Evolutionary conservation across 2,797 vertebrate genomes (phyloP), one percentile per base, ranked within the genome.

Genomic region (Pseudotriccus pelzelni): DNA sequence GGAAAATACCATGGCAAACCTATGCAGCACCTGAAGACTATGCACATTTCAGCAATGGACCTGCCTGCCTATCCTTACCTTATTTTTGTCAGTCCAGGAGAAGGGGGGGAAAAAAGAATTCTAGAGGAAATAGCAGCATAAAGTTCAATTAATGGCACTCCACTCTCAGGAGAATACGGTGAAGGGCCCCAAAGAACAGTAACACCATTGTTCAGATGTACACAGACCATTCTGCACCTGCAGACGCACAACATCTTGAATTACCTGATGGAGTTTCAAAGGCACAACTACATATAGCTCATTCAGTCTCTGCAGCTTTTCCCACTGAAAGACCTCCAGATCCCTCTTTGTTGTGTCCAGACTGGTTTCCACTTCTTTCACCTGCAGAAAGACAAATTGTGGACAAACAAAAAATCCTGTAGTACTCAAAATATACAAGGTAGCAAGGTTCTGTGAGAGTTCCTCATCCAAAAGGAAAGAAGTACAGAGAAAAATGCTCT

Each of bases 191-290:
- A 76, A 62, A 86, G 47, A 74, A 73, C 44, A 92, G 43, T 32
- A 82, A n/a, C 36, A 60, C 32, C 46, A 19, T 49, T 93, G 67
- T 87, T 69, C n/a, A 50, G 44, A 34, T 18, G 22, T 67, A 68
- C 17, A 11, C 7, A 68, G 62, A 43, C 41, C n/a, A 55, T 39
- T 63, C 87, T 84, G 62, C 58, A 86, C 8, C 5, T 72, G 47
- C 63, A 91, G 72, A 64, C 39, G 49, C n/a, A 50, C 37, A 70
- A 10, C 22, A 39, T 63, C 60, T 59, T 75, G 23, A 66, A 30
- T 97, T 96, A 99, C 99, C 99, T 99, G 99, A 81, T 99, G 98
- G 46, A 99, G 97, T 91, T 98, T 98, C 59, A 99, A 97, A 30
- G 99, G 98, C 55, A 99, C 98, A 60, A 97, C 98, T 50, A 99